Percentiles rank a stretch among this genome's conserved stretches.
These are phyloP conservation scores for Passer domesticus DNA, from an alignment of 2,113 vertebrate species.

Conservation along the genomic window DNA sequence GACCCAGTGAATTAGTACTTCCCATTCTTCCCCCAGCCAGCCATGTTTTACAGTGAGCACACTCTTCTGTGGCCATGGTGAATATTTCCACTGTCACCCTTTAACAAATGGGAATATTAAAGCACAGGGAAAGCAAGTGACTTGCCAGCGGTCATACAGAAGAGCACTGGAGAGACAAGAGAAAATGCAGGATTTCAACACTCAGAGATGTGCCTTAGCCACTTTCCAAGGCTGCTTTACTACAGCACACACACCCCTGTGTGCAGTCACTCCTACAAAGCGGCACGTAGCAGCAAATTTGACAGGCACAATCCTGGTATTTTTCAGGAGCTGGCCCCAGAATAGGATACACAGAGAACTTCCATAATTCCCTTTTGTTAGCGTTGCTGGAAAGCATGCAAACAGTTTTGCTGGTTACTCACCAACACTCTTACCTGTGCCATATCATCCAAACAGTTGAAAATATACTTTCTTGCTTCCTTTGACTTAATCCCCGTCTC, in stretches of 20 bases:
- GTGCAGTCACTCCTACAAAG: neutral
- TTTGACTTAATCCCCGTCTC: constrained; percentile 97
- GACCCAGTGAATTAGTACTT: neutral
- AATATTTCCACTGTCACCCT: neutral
- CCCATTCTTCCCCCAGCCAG: neutral
- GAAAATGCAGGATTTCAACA: neutral
- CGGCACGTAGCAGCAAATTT: neutral
- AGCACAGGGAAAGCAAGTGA: neutral
- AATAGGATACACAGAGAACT: neutral
- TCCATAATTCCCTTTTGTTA: neutral
- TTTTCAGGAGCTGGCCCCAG: neutral
- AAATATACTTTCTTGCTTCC: constrained; percentile 97
- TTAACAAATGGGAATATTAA: neutral
- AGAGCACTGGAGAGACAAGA: neutral
- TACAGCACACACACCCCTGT: neutral
- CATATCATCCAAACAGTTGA: constrained; percentile 98
- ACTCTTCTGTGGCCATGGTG: neutral
- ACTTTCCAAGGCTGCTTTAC: neutral
- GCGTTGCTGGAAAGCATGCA: neutral
- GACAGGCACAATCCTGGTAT: neutral
- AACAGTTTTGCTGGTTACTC: neutral
- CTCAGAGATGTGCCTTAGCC: neutral
- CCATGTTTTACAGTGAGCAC: neutral
- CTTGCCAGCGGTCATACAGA: neutral
- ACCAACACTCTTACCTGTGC: constrained; percentile 84